Evolutionary conservation across 2,888 invertebrate genomes (phyloP).

Genomic region (Malthinus flaveolus): DNA sequence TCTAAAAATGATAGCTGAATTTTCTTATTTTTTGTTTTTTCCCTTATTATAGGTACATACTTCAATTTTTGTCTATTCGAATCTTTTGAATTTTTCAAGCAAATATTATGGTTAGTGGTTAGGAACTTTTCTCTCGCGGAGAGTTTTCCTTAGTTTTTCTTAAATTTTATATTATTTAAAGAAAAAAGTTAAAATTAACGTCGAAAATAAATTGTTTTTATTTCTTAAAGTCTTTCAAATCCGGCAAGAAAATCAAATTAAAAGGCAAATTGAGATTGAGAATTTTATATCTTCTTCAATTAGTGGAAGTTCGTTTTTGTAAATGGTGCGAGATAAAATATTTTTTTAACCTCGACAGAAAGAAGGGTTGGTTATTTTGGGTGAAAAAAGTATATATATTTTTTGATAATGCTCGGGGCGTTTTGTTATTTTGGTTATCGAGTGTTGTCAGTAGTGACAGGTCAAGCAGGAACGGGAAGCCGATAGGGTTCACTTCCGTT

Average conservation of each 20-base stretch:
- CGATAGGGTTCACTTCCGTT: conserved; percentile 34
- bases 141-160: not conserved
- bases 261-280: conserved; percentile 14
- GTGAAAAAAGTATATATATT: no score
- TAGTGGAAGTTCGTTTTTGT: conserved; percentile 1
- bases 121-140: no score
- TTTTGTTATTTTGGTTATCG: conserved; percentile 23
- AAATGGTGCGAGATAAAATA: not conserved
- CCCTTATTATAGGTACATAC: no score
- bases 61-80: no score
- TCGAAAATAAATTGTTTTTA: conserved; percentile 8
- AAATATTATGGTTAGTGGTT: no score
- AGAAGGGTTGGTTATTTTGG: not conserved
- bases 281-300: conserved; percentile 22
- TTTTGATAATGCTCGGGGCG: conserved; percentile 11
- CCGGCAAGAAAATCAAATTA: conserved; percentile 12
- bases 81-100: no score
- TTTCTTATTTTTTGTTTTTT: no score
- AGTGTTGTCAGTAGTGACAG: conserved; percentile 26
- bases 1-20: no score
- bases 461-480: conserved; percentile 32
- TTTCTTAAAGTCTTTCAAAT: conserved; percentile 6
- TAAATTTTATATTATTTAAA: no score
- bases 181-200: not conserved
- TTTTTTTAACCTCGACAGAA: not conserved